These are phyloP conservation scores for Merluccius polli DNA, from an alignment of 2,797 vertebrate species.

Conservation along the genomic window DNA sequence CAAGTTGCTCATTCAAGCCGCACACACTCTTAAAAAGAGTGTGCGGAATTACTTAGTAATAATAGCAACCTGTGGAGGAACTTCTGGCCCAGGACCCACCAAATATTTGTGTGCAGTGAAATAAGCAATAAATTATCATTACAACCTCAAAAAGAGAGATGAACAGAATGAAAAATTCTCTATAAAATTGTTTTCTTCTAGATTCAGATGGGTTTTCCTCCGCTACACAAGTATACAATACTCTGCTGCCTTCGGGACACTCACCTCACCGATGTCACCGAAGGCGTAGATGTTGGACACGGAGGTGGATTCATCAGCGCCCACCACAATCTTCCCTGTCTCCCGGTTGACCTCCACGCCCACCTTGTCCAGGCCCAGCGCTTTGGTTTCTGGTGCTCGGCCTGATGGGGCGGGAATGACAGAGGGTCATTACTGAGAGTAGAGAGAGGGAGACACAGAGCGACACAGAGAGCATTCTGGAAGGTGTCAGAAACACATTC, in stretches of 20 bases:
- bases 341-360: constrained; percentile 75
- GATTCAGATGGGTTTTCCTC: background rate
- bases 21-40: no score
- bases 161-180: background rate
- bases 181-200: background rate
- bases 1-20: background rate
- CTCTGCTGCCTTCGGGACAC: background rate
- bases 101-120: no score
- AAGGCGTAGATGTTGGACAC: constrained; percentile 87
- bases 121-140: no score
- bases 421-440: constrained; percentile 22
- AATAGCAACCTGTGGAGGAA: no score
- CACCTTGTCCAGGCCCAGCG: constrained; percentile 77
- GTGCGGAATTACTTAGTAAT: no score
- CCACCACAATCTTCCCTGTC: constrained; percentile 85
- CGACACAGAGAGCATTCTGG: background rate
- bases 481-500: constrained; percentile 18
- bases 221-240: no score
- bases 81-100: no score
- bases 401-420: constrained; percentile 67
- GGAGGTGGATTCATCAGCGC: constrained; percentile 80
- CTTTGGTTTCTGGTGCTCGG: constrained; percentile 79
- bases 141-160: background rate
- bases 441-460: background rate
- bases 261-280: constrained; percentile 89